Percentiles rank a stretch among this genome's conserved stretches.
phyloP scores from a whole-genome alignment of 2,113 vertebrate genomes.

The Pteropus alecto region DNA sequence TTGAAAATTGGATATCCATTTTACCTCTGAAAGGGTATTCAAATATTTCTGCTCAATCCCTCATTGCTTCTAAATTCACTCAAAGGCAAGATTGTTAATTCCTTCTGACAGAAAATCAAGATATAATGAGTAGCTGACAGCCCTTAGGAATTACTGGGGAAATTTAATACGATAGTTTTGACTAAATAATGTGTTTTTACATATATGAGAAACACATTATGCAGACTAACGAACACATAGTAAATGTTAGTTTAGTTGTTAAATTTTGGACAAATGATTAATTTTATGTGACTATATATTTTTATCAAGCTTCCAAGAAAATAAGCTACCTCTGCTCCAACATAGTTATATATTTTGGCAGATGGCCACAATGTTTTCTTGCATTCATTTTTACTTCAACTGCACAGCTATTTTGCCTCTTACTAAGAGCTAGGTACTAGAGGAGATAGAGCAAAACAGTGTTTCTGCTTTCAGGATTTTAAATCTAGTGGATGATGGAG shows the following conservation, averaged over 20 bases:
- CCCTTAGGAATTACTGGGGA: conserved; percentile 78
- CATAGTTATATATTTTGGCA: not conserved
- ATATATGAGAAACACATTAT: conserved; percentile 60
- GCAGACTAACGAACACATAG: conserved; percentile 44
- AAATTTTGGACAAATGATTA: conserved; percentile 44
- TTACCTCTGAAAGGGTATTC: conserved; percentile 80
- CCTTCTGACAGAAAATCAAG: conserved; percentile 93
- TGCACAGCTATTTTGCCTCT: not conserved
- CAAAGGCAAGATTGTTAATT: conserved; percentile 90
- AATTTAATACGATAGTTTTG: conserved; percentile 77
- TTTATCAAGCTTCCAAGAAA: not conserved
- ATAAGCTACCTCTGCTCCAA: not conserved
- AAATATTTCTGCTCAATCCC: conserved; percentile 81
- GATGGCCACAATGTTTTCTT: conserved; percentile 16
- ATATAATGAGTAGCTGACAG: conserved; percentile 92
- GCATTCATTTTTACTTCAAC: conserved; percentile 41
- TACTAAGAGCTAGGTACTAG: not conserved
- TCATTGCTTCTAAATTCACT: conserved; percentile 86
- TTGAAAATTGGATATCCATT: conserved; percentile 79
- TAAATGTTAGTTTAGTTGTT: conserved; percentile 49
- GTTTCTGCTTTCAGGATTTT: not conserved
- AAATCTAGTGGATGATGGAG: not conserved
- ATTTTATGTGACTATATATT: conserved; percentile 42
- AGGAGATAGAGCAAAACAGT: not conserved
- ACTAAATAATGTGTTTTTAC: conserved; percentile 77